phyloP scores from a whole-genome alignment of 2,113 vertebrate species.

The Larimichthys polyactis region DNA sequence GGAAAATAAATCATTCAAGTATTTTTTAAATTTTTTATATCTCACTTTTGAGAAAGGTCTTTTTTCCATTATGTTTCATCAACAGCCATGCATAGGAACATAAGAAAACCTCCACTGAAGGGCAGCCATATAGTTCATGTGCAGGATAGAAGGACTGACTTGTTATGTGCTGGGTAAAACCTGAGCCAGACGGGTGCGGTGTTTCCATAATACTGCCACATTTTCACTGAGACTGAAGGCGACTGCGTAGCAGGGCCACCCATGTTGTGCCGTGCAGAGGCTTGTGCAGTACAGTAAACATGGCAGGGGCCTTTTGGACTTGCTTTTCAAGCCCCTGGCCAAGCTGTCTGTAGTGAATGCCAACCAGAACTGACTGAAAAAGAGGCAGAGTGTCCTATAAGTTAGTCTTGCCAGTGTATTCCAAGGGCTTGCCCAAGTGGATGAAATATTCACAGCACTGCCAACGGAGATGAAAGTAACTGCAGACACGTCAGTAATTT shows the following conservation, averaged over 20 bases:
- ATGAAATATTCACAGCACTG: constrained; percentile 62
- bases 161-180: constrained; percentile 62
- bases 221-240: constrained; percentile 77
- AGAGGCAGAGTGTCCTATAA: constrained; percentile 68
- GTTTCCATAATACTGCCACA: constrained; percentile 74
- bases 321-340: constrained; percentile 72
- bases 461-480: constrained; percentile 57
- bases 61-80: constrained; percentile 5
- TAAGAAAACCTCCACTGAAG: constrained; percentile 27
- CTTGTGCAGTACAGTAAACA: constrained; percentile 76
- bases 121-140: constrained; percentile 30
- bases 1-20: neutral
- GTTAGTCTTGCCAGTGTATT: constrained; percentile 60
- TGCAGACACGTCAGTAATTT: constrained; percentile 67
- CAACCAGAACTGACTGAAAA: constrained; percentile 73
- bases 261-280: constrained; percentile 77
- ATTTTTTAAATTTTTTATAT: neutral
- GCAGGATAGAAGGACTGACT: constrained; percentile 51
- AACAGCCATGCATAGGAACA: constrained; percentile 12
- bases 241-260: constrained; percentile 78
- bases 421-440: constrained; percentile 52
- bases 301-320: constrained; percentile 78
- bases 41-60: neutral
- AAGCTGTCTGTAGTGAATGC: constrained; percentile 74
- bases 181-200: constrained; percentile 71